Percentiles rank a stretch among this genome's conserved stretches.
phyloP scores from a whole-genome alignment of 1,140 invertebrate species.

The Drosophila malerkotliana region DNA sequence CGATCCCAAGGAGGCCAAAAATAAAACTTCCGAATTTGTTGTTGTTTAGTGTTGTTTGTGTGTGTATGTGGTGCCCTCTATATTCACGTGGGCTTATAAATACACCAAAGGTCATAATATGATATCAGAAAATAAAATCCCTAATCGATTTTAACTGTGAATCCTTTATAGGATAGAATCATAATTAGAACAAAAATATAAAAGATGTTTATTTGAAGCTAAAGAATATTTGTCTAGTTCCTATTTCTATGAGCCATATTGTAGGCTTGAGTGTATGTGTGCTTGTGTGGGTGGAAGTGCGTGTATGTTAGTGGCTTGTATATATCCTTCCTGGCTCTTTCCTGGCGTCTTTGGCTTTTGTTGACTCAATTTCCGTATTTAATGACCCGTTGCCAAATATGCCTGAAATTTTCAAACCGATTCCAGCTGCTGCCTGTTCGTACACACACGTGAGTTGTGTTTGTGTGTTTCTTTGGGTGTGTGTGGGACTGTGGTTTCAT shows the following conservation, averaged over 20 bases:
- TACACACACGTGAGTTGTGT: slow-evolving; percentile 1
- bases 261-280: slow-evolving; percentile 1
- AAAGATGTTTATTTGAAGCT: too few species aligned
- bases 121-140: not conserved
- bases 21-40: slow-evolving; percentile 51
- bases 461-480: not conserved
- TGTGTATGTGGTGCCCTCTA: slow-evolving; percentile 9
- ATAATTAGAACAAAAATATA: too few species aligned
- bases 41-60: slow-evolving; percentile 17
- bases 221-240: too few species aligned
- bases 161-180: too few species aligned
- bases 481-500: slow-evolving; percentile 42
- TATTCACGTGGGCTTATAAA: slow-evolving; percentile 21
- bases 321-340: slow-evolving; percentile 64
- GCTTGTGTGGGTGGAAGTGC: slow-evolving; percentile 34
- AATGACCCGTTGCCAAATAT: slow-evolving; percentile 81
- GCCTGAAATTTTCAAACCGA: slow-evolving; percentile 71
- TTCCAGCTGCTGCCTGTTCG: slow-evolving; percentile 32
- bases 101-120: slow-evolving; percentile 2
- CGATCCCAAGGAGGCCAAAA: slow-evolving; percentile 47
- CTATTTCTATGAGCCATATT: slow-evolving; percentile 14
- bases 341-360: slow-evolving; percentile 74
- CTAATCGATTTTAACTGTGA: not conserved
- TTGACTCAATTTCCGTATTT: slow-evolving; percentile 83
- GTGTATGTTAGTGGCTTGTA: slow-evolving; percentile 59